phyloP scores from a whole-genome alignment of 2,113 vertebrate species.

The Entelurus aequoreus region DNA sequence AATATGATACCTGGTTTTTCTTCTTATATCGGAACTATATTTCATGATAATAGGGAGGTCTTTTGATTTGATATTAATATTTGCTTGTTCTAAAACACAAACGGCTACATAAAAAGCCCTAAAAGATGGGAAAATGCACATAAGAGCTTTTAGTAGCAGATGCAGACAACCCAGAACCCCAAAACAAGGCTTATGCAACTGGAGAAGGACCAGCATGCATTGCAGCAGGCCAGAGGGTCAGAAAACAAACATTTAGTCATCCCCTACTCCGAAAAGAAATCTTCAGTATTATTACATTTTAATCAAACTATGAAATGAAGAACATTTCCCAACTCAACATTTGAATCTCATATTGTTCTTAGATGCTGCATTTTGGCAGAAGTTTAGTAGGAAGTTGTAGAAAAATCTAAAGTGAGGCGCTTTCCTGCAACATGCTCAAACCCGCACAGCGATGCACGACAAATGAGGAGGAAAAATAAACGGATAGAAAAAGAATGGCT shows the following conservation, averaged over 20 bases:
- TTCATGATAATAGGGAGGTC: too few species aligned
- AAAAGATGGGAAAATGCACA: background rate
- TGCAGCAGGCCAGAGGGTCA: constrained; percentile 27
- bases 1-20: too few species aligned
- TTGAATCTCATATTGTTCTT: too few species aligned
- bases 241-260: constrained; percentile 18
- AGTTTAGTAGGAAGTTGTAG: too few species aligned
- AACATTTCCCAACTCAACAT: background rate
- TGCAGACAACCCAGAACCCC: background rate
- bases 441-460: too few species aligned
- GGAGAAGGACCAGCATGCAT: constrained; percentile 55
- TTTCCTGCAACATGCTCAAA: too few species aligned
- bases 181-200: background rate
- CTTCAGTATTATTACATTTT: background rate
- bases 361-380: too few species aligned
- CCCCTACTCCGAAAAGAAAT: background rate
- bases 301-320: background rate
- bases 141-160: background rate
- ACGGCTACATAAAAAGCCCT: background rate
- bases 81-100: background rate
- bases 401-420: too few species aligned
- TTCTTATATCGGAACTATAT: too few species aligned
- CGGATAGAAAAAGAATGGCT: too few species aligned
- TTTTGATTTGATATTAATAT: too few species aligned
- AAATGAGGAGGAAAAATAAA: too few species aligned